Evolutionary conservation across 2,797 vertebrate species (phyloP).

Genomic region (Karalla daura): DNA sequence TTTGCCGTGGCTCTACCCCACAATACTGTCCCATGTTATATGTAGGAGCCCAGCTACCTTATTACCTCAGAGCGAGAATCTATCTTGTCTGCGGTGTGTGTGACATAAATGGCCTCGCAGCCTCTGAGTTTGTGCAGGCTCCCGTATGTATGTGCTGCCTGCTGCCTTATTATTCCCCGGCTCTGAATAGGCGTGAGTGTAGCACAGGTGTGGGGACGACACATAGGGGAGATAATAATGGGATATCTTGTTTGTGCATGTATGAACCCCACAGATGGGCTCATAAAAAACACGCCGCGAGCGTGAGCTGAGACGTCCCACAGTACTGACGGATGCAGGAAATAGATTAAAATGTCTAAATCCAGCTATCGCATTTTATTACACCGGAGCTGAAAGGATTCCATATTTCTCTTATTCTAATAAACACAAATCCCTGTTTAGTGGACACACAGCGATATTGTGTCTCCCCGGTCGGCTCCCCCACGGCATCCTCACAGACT

Average conservation of each 20-base stretch:
- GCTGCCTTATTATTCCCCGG: constrained; percentile 43
- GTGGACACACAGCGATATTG: not conserved
- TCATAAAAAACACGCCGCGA: not conserved
- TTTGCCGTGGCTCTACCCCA: constrained; percentile 33
- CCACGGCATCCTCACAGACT: constrained; percentile 1
- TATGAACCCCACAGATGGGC: not conserved
- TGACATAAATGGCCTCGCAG: constrained; percentile 51
- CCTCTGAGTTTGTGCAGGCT: constrained; percentile 43
- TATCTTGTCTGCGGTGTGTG: constrained; percentile 55
- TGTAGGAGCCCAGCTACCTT: constrained; percentile 48
- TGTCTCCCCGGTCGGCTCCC: not conserved
- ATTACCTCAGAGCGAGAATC: constrained; percentile 50
- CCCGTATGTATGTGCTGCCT: constrained; percentile 36
- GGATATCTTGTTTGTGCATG: constrained; percentile 37
- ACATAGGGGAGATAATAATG: constrained; percentile 38
- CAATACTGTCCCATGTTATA: constrained; percentile 63
- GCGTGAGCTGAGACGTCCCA: not conserved
- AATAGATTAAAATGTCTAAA: not conserved
- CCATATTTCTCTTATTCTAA: constrained; percentile 9
- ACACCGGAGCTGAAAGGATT: not conserved
- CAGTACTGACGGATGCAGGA: constrained; percentile 2
- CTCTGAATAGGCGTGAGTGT: constrained; percentile 37
- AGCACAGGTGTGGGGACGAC: constrained; percentile 29
- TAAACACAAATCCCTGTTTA: constrained; percentile 18
- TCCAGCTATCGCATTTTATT: not conserved